Conservation (phyloP, 2,888 invertebrate genomes). For the Dynastes hyllus region DNA sequence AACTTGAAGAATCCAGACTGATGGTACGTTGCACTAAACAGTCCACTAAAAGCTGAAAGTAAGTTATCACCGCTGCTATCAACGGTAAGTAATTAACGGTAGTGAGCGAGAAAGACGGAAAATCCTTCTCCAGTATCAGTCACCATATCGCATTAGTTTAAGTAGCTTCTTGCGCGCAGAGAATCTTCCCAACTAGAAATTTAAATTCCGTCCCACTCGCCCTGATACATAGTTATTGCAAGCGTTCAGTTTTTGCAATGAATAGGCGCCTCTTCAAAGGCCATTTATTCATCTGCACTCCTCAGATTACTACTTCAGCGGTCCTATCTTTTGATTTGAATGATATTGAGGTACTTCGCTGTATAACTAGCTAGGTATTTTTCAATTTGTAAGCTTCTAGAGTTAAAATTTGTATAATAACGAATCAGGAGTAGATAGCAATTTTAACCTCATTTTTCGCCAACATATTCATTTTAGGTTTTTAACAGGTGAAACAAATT, state of each 20-base stretch:
- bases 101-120: neutral
- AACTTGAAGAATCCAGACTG: slow-evolving; percentile 16
- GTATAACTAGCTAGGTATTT: too few species aligned
- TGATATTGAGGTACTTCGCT: too few species aligned
- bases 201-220: slow-evolving; percentile 3
- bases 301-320: too few species aligned
- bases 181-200: neutral
- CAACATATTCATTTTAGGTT: too few species aligned
- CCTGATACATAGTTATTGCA: neutral
- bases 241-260: neutral
- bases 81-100: slow-evolving; percentile 23
- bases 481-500: too few species aligned
- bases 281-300: too few species aligned
- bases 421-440: too few species aligned
- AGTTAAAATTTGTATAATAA: too few species aligned
- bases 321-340: too few species aligned
- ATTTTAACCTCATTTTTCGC: too few species aligned
- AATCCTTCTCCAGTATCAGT: slow-evolving; percentile 10
- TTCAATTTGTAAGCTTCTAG: too few species aligned
- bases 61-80: slow-evolving; percentile 19
- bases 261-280: neutral
- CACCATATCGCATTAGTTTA: slow-evolving; percentile 32
- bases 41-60: slow-evolving; percentile 16
- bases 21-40: slow-evolving; percentile 20
- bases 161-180: slow-evolving; percentile 9